These are phyloP conservation scores for Sebastolobus alascanus DNA, from an alignment of 2,797 vertebrate genomes.

Conservation along the genomic window DNA sequence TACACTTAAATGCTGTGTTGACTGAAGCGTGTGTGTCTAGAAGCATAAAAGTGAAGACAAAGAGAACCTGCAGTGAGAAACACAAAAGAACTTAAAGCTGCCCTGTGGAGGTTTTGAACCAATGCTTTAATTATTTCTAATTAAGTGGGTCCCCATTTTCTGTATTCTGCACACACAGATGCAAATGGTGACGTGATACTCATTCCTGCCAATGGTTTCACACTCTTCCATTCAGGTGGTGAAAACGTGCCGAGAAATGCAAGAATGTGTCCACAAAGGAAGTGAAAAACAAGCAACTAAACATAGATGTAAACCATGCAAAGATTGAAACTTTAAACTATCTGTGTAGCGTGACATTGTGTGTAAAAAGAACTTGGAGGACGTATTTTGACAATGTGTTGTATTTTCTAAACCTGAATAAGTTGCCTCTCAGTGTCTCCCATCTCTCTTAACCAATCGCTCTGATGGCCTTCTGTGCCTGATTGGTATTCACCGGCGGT, in stretches of 20 bases:
- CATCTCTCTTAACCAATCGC: constrained; percentile 36
- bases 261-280: not conserved
- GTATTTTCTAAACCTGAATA: constrained; percentile 7
- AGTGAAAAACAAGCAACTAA: not conserved
- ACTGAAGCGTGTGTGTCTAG: not conserved
- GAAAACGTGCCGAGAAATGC: not conserved
- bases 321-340: not conserved
- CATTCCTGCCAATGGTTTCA: not conserved
- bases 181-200: not conserved
- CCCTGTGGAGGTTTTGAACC: not conserved
- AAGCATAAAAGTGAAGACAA: not conserved
- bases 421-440: constrained; percentile 17
- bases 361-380: not conserved
- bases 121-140: not conserved
- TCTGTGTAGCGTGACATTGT: not conserved
- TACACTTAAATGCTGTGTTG: not conserved
- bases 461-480: constrained; percentile 35
- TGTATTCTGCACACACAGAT: not conserved
- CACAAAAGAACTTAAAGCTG: not conserved
- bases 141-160: not conserved
- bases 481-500: constrained; percentile 68
- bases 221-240: not conserved
- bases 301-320: not conserved
- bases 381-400: not conserved
- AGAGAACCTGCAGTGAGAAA: not conserved